phyloP scores from a whole-genome alignment of 2,888 invertebrate species.

The Meloe dianella region DNA sequence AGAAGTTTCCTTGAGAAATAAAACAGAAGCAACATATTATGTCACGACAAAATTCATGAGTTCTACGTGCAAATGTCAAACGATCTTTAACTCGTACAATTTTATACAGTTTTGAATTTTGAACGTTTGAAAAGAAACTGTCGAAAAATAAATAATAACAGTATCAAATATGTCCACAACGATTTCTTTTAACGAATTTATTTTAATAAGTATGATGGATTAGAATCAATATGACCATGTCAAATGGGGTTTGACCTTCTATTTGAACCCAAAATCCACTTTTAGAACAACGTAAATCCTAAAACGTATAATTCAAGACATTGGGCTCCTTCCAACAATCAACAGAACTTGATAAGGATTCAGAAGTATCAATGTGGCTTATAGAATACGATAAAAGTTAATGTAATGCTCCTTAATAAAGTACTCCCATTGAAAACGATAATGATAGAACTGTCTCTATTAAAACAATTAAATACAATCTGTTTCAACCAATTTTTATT shows the following conservation, averaged over 20 bases:
- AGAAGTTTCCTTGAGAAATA: constrained; percentile 41
- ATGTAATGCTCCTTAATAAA: neutral
- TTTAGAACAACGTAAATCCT: neutral
- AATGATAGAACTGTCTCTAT: neutral
- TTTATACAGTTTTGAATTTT: constrained; percentile 23
- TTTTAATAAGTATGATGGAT: no score
- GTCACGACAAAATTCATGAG: constrained; percentile 33
- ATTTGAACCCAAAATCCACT: neutral
- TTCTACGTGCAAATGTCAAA: constrained; percentile 30
- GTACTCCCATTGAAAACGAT: neutral
- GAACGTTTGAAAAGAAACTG: neutral
- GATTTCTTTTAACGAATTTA: no score
- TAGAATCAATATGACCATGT: neutral
- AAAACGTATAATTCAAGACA: neutral
- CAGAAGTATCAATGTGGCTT: neutral
- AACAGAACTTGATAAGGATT: constrained; percentile 1
- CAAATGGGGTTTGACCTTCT: neutral
- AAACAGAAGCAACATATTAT: constrained; percentile 33
- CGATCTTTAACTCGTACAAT: constrained; percentile 20
- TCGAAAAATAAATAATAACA: neutral
- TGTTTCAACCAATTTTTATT: neutral
- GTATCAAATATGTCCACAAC: neutral
- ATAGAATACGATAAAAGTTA: neutral
- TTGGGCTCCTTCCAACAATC: neutral
- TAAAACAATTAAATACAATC: neutral